phyloP scores from a whole-genome alignment of 2,113 vertebrate genomes.

The Corapipo altera region DNA sequence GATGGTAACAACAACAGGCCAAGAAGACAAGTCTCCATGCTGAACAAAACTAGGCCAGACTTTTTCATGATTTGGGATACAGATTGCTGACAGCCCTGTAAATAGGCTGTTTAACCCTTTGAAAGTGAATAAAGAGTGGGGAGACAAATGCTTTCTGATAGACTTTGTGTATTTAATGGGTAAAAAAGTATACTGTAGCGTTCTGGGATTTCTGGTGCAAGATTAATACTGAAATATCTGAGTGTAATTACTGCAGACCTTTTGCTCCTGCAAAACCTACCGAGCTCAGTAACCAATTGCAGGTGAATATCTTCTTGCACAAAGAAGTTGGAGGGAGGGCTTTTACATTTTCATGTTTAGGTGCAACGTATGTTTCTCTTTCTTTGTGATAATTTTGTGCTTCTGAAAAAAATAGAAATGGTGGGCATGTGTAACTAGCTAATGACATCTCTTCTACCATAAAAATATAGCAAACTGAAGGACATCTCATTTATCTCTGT shows the following conservation, averaged over 20 bases:
- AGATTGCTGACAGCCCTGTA: conserved; percentile 94
- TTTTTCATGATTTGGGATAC: conserved; percentile 84
- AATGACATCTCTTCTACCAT: not conserved
- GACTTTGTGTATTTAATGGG: conserved; percentile 86
- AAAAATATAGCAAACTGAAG: not conserved
- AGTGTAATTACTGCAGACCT: not conserved
- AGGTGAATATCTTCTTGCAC: not conserved
- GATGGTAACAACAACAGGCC: conserved; percentile 93
- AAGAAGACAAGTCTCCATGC: conserved; percentile 88
- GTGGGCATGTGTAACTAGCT: not conserved
- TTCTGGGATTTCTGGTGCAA: not conserved
- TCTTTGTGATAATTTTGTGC: not conserved
- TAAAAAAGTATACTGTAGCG: conserved; percentile 77
- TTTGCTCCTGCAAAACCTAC: not conserved
- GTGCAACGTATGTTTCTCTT: not conserved
- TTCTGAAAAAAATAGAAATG: not conserved
- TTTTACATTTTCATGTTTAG: not conserved
- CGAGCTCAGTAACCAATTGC: not conserved
- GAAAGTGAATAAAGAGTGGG: conserved; percentile 90
- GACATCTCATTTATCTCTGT: not conserved
- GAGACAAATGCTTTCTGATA: conserved; percentile 96
- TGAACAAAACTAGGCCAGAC: conserved; percentile 91
- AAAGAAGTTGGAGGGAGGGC: not conserved
- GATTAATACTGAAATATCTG: not conserved
- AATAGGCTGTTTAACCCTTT: conserved; percentile 99